phyloP scores from a whole-genome alignment of 2,888 invertebrate species.

The Conomelus anceps region DNA sequence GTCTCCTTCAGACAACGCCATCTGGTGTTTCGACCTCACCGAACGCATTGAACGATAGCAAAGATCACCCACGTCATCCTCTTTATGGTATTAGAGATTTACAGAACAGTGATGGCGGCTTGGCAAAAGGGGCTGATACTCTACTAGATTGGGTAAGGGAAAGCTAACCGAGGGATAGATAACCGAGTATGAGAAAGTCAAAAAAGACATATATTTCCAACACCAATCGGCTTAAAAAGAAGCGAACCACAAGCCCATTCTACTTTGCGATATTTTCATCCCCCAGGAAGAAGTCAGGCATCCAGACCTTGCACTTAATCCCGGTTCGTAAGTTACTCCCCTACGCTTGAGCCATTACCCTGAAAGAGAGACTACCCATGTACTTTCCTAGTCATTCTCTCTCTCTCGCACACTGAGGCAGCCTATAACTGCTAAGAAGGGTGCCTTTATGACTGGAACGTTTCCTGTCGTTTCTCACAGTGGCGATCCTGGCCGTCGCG shows the following conservation, averaged over 20 bases:
- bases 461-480: too few species aligned
- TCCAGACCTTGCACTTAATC: background rate
- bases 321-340: background rate
- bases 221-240: background rate
- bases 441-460: too few species aligned
- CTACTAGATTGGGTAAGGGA: background rate
- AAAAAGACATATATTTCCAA: background rate
- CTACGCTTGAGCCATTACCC: background rate
- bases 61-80: background rate
- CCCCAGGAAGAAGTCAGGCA: background rate
- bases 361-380: background rate
- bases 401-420: background rate
- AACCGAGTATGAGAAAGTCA: background rate
- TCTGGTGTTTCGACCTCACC: background rate
- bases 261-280: background rate
- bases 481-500: too few species aligned
- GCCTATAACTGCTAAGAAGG: too few species aligned
- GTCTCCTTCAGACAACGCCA: background rate
- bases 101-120: background rate
- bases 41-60: background rate
- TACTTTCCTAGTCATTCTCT: background rate
- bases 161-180: background rate
- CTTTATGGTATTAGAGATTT: background rate
- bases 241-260: background rate
- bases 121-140: background rate